Percentiles rank a stretch among this genome's conserved stretches.
Conservation (phyloP, 2,888 invertebrate species). For the Drosophila prostipennis region DNA sequence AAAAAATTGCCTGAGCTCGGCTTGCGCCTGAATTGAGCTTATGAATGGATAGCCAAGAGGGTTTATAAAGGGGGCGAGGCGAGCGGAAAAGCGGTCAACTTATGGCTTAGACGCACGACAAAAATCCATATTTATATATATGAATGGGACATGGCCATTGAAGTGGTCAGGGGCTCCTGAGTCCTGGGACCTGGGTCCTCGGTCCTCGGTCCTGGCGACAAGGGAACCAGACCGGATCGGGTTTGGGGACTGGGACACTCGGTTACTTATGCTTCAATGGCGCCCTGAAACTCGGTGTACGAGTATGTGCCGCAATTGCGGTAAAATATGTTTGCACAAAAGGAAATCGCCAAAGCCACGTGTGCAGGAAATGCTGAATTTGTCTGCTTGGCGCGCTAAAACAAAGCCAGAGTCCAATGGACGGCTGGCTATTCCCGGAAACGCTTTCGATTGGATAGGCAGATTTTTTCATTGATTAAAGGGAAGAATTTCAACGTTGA, state of each 20-base stretch:
- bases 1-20: conserved; percentile 28
- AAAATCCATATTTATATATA: conserved; percentile 60
- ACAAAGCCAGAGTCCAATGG: conserved; percentile 50
- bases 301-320: conserved; percentile 73
- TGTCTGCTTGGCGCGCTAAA: conserved; percentile 68
- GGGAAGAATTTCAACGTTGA: neutral
- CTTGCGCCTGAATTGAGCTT: conserved; percentile 47
- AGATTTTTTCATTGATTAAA: too few relatives aligned
- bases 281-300: conserved; percentile 34
- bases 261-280: conserved; percentile 74
- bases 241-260: conserved; percentile 22
- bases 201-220: conserved; percentile 4
- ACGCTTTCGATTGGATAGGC: conserved; percentile 14
- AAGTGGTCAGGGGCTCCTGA: conserved; percentile 12
- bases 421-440: conserved; percentile 14
- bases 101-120: conserved; percentile 61
- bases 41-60: conserved; percentile 43
- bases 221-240: conserved; percentile 11
- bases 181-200: neutral
- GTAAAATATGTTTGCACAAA: conserved; percentile 79
- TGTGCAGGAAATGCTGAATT: conserved; percentile 76
- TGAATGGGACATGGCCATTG: conserved; percentile 37
- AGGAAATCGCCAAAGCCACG: conserved; percentile 79
- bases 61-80: conserved; percentile 18
- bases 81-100: conserved; percentile 42